phyloP scores from a whole-genome alignment of 1,140 invertebrate species.

The Maniola jurtina region DNA sequence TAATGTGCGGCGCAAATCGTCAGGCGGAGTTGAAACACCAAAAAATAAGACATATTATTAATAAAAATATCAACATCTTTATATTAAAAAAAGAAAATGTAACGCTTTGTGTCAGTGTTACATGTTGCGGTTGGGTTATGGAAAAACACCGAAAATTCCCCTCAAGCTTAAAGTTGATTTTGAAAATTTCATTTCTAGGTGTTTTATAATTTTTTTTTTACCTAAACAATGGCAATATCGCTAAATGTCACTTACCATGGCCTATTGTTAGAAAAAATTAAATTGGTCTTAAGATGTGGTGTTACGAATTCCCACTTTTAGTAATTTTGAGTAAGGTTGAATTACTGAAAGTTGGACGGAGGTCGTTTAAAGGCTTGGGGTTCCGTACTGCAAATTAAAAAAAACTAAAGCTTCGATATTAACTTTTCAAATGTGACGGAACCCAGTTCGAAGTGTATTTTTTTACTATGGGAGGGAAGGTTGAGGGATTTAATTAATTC shows the following conservation, averaged over 20 bases:
- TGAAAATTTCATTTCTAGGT: constrained; percentile 32
- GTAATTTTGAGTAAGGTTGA: constrained; percentile 31
- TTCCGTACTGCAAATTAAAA: constrained; percentile 11
- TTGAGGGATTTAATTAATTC: constrained; percentile 26
- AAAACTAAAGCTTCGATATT: constrained; percentile 6
- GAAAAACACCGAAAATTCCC: constrained; percentile 30
- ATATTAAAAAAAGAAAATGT: constrained; percentile 8
- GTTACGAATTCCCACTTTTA: constrained; percentile 37
- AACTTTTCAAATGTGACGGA: constrained; percentile 10
- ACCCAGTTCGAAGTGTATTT: constrained; percentile 25
- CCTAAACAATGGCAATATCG: constrained; percentile 39
- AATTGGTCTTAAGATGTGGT: constrained; percentile 36
- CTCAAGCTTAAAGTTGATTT: constrained; percentile 40
- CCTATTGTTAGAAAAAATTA: constrained; percentile 38
- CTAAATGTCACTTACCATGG: constrained; percentile 39
- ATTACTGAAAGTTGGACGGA: constrained; percentile 41
- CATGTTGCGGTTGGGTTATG: constrained; percentile 33
- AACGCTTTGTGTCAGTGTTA: constrained; percentile 28
- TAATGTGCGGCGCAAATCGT: not conserved
- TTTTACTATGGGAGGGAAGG: constrained; percentile 28
- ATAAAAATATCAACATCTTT: not conserved
- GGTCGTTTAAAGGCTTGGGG: constrained; percentile 25
- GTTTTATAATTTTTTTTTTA: constrained; percentile 39
- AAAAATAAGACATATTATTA: not conserved
- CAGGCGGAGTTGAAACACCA: not conserved